Percentiles rank a stretch among this genome's conserved stretches.
Evolutionary conservation across 2,888 invertebrate species (phyloP).

Genomic region (Caenorhabditis sinica): DNA sequence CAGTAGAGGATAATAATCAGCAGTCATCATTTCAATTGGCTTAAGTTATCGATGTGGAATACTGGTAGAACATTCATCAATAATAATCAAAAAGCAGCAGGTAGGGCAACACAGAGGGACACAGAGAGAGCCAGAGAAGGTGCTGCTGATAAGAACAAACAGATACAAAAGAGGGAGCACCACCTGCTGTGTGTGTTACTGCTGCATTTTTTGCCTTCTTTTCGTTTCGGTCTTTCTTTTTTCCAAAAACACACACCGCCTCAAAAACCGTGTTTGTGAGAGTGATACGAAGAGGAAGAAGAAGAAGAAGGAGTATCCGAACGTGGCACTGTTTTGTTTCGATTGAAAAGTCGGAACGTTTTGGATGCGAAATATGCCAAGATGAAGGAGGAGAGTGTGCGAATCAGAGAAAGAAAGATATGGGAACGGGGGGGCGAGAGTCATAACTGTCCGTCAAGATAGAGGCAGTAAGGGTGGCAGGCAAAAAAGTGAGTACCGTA

Average conservation of each 20-base stretch:
- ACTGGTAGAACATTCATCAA: conserved; percentile 24
- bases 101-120: conserved; percentile 13
- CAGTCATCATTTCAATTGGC: conserved; percentile 41
- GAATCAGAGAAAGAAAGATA: conserved; percentile 28
- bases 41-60: not conserved
- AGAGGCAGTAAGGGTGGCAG: conserved; percentile 1
- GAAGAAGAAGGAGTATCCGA: not conserved
- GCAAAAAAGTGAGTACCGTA: too few relatives aligned
- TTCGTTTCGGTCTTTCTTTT: conserved; percentile 18
- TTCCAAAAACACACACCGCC: conserved; percentile 29
- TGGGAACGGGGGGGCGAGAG: conserved; percentile 5
- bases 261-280: conserved; percentile 16
- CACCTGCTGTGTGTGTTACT: conserved; percentile 29
- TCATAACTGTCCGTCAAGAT: conserved; percentile 22
- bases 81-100: conserved; percentile 32
- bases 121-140: conserved; percentile 37
- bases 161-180: conserved; percentile 39
- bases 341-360: conserved; percentile 23
- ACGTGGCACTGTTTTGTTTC: conserved; percentile 12
- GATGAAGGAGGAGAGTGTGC: conserved; percentile 18
- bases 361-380: conserved; percentile 10
- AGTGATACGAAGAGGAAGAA: not conserved
- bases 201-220: conserved; percentile 12
- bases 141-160: conserved; percentile 44
- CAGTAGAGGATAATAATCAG: conserved; percentile 46